phyloP scores from a whole-genome alignment of 2,797 vertebrate species.

The Enteromius trimaculatus region DNA sequence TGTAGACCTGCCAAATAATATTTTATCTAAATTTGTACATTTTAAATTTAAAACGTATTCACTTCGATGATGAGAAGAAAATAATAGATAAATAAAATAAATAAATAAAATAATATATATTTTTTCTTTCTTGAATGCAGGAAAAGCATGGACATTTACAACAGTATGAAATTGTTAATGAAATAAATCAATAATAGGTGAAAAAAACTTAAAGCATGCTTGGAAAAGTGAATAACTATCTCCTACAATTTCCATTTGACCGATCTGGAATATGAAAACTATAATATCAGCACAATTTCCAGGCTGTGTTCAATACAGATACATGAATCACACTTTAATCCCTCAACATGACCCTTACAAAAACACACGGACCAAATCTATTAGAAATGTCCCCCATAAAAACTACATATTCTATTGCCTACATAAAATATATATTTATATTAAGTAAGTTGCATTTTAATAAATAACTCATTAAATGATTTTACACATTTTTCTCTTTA shows the following conservation, averaged over 20 bases:
- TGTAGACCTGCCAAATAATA: neutral
- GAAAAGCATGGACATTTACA: neutral
- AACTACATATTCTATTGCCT: neutral
- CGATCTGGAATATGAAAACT: neutral
- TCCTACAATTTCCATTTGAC: too few species aligned
- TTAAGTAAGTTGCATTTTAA: neutral
- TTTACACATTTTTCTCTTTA: neutral
- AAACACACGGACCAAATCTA: neutral
- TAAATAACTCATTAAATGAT: neutral
- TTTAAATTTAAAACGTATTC: neutral
- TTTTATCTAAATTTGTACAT: neutral
- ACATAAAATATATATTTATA: neutral
- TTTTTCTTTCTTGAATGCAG: neutral
- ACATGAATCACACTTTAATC: neutral
- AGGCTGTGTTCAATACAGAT: neutral
- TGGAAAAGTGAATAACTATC: neutral
- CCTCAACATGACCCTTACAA: neutral
- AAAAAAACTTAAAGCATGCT: neutral
- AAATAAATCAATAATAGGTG: neutral
- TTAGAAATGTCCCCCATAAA: neutral
- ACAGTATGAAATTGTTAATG: neutral
- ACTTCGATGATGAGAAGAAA: neutral
- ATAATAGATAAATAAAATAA: too few species aligned
- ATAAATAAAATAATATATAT: too few species aligned
- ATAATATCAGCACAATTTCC: neutral